Evolutionary conservation across 2,888 invertebrate genomes (phyloP), one percentile per base, ranked within the genome.

Genomic region (Tachina fera): DNA sequence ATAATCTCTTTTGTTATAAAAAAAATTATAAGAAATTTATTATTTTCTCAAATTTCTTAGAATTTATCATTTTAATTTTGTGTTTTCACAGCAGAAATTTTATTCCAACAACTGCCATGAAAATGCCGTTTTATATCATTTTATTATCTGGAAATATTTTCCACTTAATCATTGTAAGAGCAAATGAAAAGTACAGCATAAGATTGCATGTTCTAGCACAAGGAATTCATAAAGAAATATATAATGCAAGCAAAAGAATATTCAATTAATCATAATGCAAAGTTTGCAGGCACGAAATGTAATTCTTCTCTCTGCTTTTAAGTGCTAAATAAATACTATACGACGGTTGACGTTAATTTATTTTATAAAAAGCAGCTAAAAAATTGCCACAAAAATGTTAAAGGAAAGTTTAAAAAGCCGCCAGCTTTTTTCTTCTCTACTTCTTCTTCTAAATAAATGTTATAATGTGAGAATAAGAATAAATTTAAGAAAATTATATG

Each of bases 201-300:
- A 58, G 31, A 67, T 79, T 75, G 83, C 83, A 84, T 84, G 83
- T 79, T 78, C 22, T 70, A 80, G 72, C 76, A 67, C 31, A 31
- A 31, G 76, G 71, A 80, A 79, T 75, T 63, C 22, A 67, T 47
- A 60, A 43, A 41, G n/a, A 14, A 22, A 61, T 16, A 39, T 8
- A 39, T 41, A 51, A 9, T 19, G 6, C 19, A 14, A 45, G 60
- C 11, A 53, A 67, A 51, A 80, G 60, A 80, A 78, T 76, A 80
- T 76, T 84, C 80, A 80, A 84, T 84, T 84, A 84, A 84, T 84
- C 84, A 84, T 75, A 84, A 70, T 53, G 71, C 75, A 65, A 71
- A 65, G 63, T 47, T 56, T 56, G 43, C 13, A 68, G 79, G 56
- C 45, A 74, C 51, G 67, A 70, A 78, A 43, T 58, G 45, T 31